phyloP scores from a whole-genome alignment of 2,888 invertebrate genomes.

The Heliconius charithonia region DNA sequence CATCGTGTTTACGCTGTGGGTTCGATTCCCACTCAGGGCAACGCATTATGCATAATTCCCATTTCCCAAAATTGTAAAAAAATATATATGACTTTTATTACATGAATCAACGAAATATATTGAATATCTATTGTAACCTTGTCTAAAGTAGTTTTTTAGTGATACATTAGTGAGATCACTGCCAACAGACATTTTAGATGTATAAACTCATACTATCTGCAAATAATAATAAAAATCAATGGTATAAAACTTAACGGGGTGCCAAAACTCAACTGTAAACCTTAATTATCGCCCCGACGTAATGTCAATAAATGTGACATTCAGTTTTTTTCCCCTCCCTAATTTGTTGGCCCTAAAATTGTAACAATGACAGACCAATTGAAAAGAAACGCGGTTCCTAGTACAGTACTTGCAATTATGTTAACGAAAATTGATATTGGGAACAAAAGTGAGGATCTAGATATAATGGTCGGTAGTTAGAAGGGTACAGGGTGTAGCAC shows the following conservation, averaged over 20 bases:
- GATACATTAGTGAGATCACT: no score
- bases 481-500: constrained; percentile 75
- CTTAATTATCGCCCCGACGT: constrained; percentile 78
- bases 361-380: constrained; percentile 58
- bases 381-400: constrained; percentile 46
- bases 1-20: no score
- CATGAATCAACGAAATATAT: no score
- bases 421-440: constrained; percentile 44
- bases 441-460: constrained; percentile 53
- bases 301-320: constrained; percentile 81
- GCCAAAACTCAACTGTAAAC: constrained; percentile 67
- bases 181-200: no score
- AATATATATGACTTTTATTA: no score
- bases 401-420: constrained; percentile 27
- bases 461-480: constrained; percentile 65
- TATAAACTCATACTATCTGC: constrained; percentile 43
- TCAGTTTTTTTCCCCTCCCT: constrained; percentile 75
- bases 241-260: constrained; percentile 72
- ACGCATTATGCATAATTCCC: no score
- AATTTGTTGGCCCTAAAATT: constrained; percentile 81
- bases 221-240: constrained; percentile 68
- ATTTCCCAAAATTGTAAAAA: no score
- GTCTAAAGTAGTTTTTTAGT: no score
- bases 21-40: no score
- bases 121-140: no score